Base-by-base conservation (phyloP, 2,888 invertebrate genomes). In the Amiota minor region DNA sequence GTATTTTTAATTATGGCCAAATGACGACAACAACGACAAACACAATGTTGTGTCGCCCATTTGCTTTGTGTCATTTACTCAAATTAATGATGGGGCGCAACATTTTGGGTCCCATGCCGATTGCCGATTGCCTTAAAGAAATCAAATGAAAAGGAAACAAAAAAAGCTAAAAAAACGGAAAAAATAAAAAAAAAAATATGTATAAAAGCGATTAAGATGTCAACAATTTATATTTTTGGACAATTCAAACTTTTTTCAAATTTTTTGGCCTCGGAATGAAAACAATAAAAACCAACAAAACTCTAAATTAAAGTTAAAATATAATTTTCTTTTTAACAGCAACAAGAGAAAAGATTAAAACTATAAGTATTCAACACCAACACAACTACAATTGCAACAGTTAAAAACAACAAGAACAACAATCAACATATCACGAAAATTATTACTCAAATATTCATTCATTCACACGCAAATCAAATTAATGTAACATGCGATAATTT, bases 381-480 rank as follows among this genome's bases (percentile, higher is more conserved):
- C 4, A n/a, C 12, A 12, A 10, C 4, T 20, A 59, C 59, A 59
- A 59, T 9, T 9, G 53, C 14, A 12, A n/a, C 12, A 50, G 3
- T 50, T 9, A 50, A 50, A n/a, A 59, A 3, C 9, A 59, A 59
- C 59, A 59, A 59, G 12, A 59, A 62, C 67, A 20, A 9, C 65
- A 65, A 47, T 50, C 67, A 49, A 11, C 50, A n/a, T 18, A 11
- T 12, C 49, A 53, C 23, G 46, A 46, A 23, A 68, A 68, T 68
- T 35, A 35, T 35, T 68, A 68, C 67, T 53, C 53, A 68, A 68
- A 68, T 18, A 68, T 68, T 49, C 67, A 23, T n/a, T 20, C 62
- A 20, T 82, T 83, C 86, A 86, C 83, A 83, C 83, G 86, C 83
- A 85, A 83, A 83, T 83, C 86, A 83, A 85, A 83, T 83, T 83